Conservation (phyloP, 30 jellyfish, hydroid and myxozoan genomes). For the Mastigias papua region DNA sequence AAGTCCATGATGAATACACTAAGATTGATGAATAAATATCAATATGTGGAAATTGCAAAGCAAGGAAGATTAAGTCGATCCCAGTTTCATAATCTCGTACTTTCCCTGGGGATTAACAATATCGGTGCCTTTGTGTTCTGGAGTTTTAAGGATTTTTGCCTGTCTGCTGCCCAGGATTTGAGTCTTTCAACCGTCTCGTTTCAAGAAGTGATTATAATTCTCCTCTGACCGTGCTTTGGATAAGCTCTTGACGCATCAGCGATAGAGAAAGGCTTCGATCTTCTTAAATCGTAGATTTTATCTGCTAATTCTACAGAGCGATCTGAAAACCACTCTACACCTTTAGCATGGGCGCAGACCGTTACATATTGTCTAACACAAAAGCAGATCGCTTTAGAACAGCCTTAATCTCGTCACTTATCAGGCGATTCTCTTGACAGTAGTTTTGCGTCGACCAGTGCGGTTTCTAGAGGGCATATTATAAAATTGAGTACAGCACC, state of each 20-base stretch:
- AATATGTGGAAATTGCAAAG: not conserved
- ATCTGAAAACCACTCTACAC: conserved; percentile 74
- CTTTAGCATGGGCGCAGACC: conserved; percentile 81
- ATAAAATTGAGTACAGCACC: conserved; percentile 66
- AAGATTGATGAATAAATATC: not conserved
- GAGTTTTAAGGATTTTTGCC: conserved; percentile 16
- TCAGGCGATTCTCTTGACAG: conserved; percentile 47
- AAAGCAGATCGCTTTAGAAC: conserved; percentile 69
- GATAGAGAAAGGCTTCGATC: conserved; percentile 58
- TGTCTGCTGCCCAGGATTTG: conserved; percentile 26
- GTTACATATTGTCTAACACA: conserved; percentile 62
- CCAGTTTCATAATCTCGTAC: conserved; percentile 2
- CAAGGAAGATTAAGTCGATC: not conserved
- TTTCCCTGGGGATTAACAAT: not conserved
- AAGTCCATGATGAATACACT: too few species aligned
- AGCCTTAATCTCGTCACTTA: conserved; percentile 61
- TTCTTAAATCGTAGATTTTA: conserved; percentile 54
- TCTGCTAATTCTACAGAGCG: conserved; percentile 72
- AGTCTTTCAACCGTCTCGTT: conserved; percentile 26
- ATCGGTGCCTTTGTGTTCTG: conserved; percentile 28
- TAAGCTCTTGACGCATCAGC: conserved; percentile 64
- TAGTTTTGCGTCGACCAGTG: conserved; percentile 69
- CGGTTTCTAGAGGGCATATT: conserved; percentile 71
- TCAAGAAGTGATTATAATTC: not conserved
- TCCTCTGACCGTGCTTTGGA: conserved; percentile 42